Evolutionary conservation across 2,113 vertebrate species (phyloP).

Genomic region (Marmota flaviventris): DNA sequence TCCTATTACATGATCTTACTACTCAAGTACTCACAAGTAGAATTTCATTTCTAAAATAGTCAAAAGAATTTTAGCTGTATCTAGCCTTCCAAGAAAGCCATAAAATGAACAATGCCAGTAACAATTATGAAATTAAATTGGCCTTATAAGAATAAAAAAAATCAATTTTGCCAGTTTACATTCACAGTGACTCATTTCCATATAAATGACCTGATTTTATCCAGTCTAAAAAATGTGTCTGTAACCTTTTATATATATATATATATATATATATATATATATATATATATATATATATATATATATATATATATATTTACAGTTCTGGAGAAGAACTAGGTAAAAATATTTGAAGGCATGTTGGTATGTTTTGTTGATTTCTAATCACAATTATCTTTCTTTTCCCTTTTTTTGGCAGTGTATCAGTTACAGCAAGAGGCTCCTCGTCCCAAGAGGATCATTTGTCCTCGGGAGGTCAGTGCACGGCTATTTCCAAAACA

Average conservation of each 20-base stretch:
- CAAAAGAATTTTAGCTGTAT: constrained; percentile 43
- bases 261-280: too few relatives aligned
- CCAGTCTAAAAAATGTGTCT: constrained; percentile 53
- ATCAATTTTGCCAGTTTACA: constrained; percentile 74
- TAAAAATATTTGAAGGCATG: constrained; percentile 75
- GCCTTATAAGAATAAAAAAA: constrained; percentile 68
- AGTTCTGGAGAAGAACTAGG: constrained; percentile 71
- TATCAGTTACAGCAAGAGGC: constrained; percentile 99
- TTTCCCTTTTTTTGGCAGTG: constrained; percentile 90
- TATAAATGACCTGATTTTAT: constrained; percentile 78
- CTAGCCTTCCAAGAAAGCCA: constrained; percentile 59
- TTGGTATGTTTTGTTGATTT: constrained; percentile 60
- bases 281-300: too few relatives aligned
- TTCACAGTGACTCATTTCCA: constrained; percentile 78
- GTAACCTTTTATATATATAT: too few relatives aligned
- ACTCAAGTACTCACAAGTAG: constrained; percentile 25
- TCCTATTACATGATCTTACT: constrained; percentile 35
- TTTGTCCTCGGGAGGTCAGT: constrained; percentile 97
- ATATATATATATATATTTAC: constrained; percentile 59
- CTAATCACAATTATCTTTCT: constrained; percentile 80
- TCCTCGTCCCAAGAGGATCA: constrained; percentile 97
- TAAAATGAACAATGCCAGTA: constrained; percentile 70
- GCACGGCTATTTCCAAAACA: constrained; percentile 64
- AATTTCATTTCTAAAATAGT: constrained; percentile 67
- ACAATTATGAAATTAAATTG: constrained; percentile 73